Base-by-base conservation (phyloP, 2,888 invertebrate species). In the Thalpophila matura region DNA sequence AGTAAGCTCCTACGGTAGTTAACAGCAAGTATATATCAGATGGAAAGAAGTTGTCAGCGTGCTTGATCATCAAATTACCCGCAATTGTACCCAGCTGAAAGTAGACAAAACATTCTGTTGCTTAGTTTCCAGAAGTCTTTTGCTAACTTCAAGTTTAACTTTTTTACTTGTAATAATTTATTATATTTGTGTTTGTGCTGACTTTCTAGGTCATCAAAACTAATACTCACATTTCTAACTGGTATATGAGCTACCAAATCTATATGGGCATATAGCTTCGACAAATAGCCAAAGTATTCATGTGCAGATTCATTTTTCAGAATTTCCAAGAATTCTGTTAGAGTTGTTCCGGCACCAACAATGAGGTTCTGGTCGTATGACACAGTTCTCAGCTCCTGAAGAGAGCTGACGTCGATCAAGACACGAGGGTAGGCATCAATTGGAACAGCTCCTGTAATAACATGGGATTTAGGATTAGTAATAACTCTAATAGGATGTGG, bases 31-130 rank as follows among this genome's bases (percentile, higher is more conserved):
- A 97, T 12, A 97, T 83, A 82, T 97, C 97, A 0, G 97, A 97
- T 1, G 96, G 96, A 83, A 97, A 97, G 47, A 96, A 96, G 1
- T 5, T 89, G 77, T n/a, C n/a, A n/a, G n/a, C n/a, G 78, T 97
- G 95, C 83, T 97, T 97, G 62, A 97, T 94, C 89, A 96, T 96
- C 58, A 97, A 86, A 82, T 97, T 97, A 0, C 97, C 97, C 42
- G 96, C 97, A 60, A 97, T 89, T 2, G 96, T 96, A 33, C 96
- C 97, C 61, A 95, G 92, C 96, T 96, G 83, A 38, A 89, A 72
- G 35, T n/a, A 10, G 0, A 43, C 5, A 24, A 37, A 16, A 33
- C 7, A 9, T 7, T 26, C 2, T n/a, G 7, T 49, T 14, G 24
- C 14, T 31, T 31, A 31, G 31, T n/a, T 33, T 5, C n/a, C n/a